These are phyloP conservation scores for Caenorhabditis latens DNA, from an alignment of 1,140 invertebrate genomes.

Conservation along the genomic window DNA sequence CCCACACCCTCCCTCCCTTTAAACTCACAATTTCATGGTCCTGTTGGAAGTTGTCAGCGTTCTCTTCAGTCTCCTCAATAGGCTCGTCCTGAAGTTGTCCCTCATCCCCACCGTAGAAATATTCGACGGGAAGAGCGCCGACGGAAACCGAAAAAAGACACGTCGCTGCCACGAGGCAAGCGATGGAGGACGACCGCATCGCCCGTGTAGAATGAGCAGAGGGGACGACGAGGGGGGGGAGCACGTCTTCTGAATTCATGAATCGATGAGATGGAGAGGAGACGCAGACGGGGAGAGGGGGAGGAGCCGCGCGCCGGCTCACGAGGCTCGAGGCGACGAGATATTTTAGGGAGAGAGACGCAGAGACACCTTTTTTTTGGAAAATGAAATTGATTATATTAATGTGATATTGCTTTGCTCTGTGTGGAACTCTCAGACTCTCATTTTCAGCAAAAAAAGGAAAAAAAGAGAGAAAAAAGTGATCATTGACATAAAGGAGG, in stretches of 20 bases:
- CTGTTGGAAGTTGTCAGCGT: neutral
- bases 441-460: too few species aligned
- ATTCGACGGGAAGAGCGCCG: neutral
- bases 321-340: neutral
- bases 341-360: too few species aligned
- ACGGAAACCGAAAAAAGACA: neutral
- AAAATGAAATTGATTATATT: too few species aligned
- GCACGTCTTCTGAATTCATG: slow-evolving; percentile 15
- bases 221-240: too few species aligned
- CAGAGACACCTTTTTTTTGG: too few species aligned
- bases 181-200: slow-evolving; percentile 4
- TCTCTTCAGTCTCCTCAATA: neutral
- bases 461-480: too few species aligned
- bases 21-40: neutral
- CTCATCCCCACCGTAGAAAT: slow-evolving; percentile 37
- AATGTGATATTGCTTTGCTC: too few species aligned
- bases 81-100: neutral
- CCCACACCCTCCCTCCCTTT: too few species aligned
- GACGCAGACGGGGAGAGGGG: neutral
- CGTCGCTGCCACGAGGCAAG: slow-evolving; percentile 14
- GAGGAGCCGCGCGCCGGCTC: neutral
- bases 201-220: neutral
- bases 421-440: too few species aligned
- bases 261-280: neutral
- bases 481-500: too few species aligned